Evolutionary conservation across 1,140 invertebrate species (phyloP).

Genomic region (Caenorhabditis brenneri): DNA sequence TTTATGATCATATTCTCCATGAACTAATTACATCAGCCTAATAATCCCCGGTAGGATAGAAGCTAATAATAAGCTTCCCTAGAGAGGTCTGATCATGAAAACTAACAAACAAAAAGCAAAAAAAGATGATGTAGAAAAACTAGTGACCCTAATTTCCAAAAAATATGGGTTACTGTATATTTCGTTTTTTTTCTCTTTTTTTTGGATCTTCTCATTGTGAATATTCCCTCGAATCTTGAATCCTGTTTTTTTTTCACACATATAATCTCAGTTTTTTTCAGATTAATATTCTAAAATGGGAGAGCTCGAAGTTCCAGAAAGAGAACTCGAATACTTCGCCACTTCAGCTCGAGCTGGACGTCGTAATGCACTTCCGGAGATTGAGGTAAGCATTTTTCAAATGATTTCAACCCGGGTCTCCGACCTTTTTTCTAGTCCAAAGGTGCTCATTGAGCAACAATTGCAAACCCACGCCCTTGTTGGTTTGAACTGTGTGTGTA

Average conservation of each 20-base stretch:
- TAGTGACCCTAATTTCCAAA: no score
- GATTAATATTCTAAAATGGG: constrained; percentile 3
- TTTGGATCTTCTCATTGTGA: no score
- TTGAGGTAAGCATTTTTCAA: constrained; percentile 13
- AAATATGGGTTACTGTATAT: not conserved
- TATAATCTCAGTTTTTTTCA: not conserved
- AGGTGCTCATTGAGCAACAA: constrained; percentile 4
- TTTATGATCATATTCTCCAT: no score
- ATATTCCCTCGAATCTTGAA: no score
- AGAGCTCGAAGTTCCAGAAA: constrained; percentile 30
- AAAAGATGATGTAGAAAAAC: no score
- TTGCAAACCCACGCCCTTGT: not conserved
- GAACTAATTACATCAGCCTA: no score
- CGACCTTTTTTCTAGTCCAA: not conserved
- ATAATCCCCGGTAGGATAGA: no score
- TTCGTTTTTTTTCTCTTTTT: not conserved
- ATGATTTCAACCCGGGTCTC: no score
- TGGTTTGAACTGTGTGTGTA: not conserved
- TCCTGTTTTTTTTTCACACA: not conserved
- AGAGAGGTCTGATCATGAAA: no score
- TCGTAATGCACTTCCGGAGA: constrained; percentile 51
- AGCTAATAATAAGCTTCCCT: no score
- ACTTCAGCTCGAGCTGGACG: constrained; percentile 40
- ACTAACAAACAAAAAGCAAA: no score
- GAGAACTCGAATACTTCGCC: constrained; percentile 37